These are phyloP conservation scores for Neria commutata DNA, from an alignment of 2,888 invertebrate species.

Conservation along the genomic window DNA sequence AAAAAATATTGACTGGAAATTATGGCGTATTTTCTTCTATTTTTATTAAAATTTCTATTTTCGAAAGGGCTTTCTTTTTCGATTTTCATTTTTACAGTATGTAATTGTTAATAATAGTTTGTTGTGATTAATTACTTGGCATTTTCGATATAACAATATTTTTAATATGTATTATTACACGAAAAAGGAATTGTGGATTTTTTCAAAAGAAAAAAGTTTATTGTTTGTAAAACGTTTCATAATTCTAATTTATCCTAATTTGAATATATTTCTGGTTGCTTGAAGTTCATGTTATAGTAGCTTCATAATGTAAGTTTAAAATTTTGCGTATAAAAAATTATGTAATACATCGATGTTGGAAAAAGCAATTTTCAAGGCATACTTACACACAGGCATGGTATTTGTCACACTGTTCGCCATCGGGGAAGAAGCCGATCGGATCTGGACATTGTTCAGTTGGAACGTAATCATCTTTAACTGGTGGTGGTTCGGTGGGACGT, in stretches of 20 bases:
- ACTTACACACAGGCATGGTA: constrained; percentile 79
- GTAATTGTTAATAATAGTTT: no score
- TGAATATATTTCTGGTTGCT: no score
- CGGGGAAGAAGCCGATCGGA: constrained; percentile 82
- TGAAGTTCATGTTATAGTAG: no score
- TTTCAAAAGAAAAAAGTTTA: background rate
- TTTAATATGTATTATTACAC: no score
- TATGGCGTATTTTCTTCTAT: no score
- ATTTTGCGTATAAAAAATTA: no score
- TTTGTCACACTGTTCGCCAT: constrained; percentile 86
- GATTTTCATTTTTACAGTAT: no score
- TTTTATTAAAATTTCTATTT: no score
- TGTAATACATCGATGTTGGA: background rate
- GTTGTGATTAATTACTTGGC: no score
- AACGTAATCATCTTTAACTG: constrained; percentile 63
- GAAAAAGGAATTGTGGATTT: background rate
- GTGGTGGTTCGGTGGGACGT: constrained; percentile 45
- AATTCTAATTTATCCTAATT: constrained; percentile 28
- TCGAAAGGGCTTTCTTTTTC: no score
- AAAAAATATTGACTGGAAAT: constrained; percentile 8
- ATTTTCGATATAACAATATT: no score
- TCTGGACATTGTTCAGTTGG: constrained; percentile 78
- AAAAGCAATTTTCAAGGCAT: background rate
- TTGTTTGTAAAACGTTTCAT: background rate
- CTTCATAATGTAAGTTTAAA: no score